Percentiles rank a stretch among this genome's conserved stretches.
Evolutionary conservation across 1,140 invertebrate genomes (phyloP).

Genomic region (Aphaenogaster ashmeadi): DNA sequence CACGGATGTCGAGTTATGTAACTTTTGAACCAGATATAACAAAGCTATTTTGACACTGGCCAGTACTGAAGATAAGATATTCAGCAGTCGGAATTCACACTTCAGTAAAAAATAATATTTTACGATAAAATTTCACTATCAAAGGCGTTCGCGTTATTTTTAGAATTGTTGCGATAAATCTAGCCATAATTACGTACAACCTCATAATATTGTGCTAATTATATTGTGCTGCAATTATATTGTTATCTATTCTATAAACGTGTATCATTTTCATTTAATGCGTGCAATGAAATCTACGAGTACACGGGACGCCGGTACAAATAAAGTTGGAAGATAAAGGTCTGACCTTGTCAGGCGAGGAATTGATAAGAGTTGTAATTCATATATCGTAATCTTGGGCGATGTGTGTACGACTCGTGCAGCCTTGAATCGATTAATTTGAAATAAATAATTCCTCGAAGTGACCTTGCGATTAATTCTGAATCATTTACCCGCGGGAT

Average conservation of each 20-base stretch:
- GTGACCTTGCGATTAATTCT: constrained; percentile 59
- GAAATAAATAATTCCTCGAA: constrained; percentile 65
- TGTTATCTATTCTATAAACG: constrained; percentile 22
- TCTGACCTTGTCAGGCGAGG: constrained; percentile 66
- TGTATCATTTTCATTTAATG: constrained; percentile 11
- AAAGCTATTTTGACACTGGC: constrained; percentile 1
- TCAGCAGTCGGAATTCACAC: background rate
- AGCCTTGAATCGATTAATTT: constrained; percentile 69
- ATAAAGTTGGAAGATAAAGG: constrained; percentile 66
- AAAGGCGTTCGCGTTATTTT: background rate
- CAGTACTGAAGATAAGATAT: constrained; percentile 21
- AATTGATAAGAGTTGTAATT: constrained; percentile 75
- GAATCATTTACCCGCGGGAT: constrained; percentile 29
- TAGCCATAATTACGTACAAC: constrained; percentile 3
- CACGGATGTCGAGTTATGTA: background rate
- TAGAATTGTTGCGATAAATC: background rate
- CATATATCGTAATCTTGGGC: constrained; percentile 68
- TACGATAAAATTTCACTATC: background rate
- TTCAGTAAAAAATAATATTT: background rate
- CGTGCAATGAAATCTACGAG: background rate
- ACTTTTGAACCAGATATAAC: background rate
- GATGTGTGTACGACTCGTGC: constrained; percentile 51
- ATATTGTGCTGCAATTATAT: background rate
- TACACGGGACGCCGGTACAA: constrained; percentile 11
- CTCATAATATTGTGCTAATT: background rate